These are phyloP conservation scores for Vulpes lagopus DNA, from an alignment of 2,113 vertebrate species.

Conservation along the genomic window DNA sequence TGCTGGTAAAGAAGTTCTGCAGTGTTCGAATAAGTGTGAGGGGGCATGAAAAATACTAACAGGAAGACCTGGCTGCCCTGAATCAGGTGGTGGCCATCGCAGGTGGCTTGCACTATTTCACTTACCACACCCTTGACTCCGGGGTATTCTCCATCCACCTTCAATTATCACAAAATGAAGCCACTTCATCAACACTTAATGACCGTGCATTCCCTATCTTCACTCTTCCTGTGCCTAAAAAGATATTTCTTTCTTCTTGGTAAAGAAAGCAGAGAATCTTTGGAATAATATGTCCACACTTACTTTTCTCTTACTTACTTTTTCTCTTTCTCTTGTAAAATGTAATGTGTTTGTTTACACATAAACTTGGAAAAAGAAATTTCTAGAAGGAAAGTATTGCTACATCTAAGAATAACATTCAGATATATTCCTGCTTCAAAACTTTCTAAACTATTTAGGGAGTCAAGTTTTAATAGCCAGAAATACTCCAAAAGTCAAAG, in stretches of 20 bases:
- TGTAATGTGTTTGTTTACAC: not conserved
- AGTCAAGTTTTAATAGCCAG: constrained; percentile 7
- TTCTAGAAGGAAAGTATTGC: not conserved
- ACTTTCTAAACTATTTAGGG: constrained; percentile 33
- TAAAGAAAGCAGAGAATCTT: constrained; percentile 38
- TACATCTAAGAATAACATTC: constrained; percentile 12
- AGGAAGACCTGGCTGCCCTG: not conserved
- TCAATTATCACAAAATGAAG: constrained; percentile 7
- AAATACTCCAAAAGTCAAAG: constrained; percentile 29
- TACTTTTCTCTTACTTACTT: not conserved
- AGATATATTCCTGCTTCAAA: not conserved
- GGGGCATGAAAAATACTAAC: not conserved
- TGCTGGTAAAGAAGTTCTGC: constrained; percentile 31
- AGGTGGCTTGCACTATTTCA: not conserved
- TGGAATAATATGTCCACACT: not conserved
- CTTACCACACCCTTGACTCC: not conserved
- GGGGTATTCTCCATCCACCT: not conserved
- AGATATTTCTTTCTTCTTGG: not conserved
- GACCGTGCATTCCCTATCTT: not conserved
- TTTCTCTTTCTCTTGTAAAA: constrained; percentile 1
- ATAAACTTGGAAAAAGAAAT: not conserved
- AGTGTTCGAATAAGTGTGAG: not conserved
- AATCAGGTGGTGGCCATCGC: not conserved
- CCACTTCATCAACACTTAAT: not conserved
- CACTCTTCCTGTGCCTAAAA: not conserved